Conservation (phyloP, 2,888 invertebrate species). For the Scaeva pyrastri region DNA sequence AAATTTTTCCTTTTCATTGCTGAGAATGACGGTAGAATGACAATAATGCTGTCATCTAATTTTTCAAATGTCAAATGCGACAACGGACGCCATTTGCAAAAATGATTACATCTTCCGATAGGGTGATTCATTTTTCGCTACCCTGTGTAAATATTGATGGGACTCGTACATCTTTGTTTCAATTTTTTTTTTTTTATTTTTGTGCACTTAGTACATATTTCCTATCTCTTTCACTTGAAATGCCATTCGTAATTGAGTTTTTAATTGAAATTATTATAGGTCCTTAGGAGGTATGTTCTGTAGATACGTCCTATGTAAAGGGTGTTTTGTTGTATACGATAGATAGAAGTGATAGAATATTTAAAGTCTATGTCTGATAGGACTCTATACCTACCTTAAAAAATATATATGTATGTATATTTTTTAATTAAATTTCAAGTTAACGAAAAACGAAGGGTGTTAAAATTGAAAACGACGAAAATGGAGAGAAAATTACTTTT, state of each 20-base stretch:
- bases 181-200: constrained; percentile 4
- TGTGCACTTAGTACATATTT: constrained; percentile 25
- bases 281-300: constrained; percentile 27
- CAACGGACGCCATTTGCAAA: too few relatives aligned
- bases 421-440: constrained; percentile 73
- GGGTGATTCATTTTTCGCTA: too few relatives aligned
- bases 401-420: constrained; percentile 43
- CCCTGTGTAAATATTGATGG: too few relatives aligned
- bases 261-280: constrained; percentile 78
- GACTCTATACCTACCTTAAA: too few relatives aligned
- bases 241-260: constrained; percentile 78
- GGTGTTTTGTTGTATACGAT: background rate
- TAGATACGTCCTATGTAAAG: background rate
- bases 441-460: constrained; percentile 31
- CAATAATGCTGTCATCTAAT: too few relatives aligned
- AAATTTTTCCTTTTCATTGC: too few relatives aligned
- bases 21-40: too few relatives aligned
- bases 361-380: constrained; percentile 1
- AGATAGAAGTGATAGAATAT: constrained; percentile 26
- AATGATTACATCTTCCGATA: too few relatives aligned
- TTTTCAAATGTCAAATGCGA: too few relatives aligned
- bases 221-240: constrained; percentile 72
- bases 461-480: background rate
- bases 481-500: constrained; percentile 24
- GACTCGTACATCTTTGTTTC: constrained; percentile 9